phyloP scores from a whole-genome alignment of 2,888 invertebrate species.

The Microctonus brassicae region DNA sequence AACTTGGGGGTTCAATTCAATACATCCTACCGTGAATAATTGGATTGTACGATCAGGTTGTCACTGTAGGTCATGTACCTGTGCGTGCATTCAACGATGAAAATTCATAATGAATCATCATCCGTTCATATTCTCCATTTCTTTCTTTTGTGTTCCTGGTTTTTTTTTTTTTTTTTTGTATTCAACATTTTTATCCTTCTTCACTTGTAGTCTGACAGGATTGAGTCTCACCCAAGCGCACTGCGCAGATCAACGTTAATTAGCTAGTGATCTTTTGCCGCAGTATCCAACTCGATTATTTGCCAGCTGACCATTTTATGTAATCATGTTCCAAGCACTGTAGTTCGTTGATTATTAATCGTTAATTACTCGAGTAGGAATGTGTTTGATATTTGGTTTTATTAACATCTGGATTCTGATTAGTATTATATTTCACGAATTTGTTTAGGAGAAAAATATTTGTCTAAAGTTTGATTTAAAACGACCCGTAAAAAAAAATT shows the following conservation, averaged over 20 bases:
- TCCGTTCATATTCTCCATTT: constrained; percentile 11
- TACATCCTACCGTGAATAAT: background rate
- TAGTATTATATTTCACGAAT: no score
- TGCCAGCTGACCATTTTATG: no score
- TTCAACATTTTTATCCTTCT: background rate
- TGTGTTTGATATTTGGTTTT: no score
- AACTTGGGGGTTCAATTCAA: background rate
- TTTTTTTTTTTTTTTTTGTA: background rate
- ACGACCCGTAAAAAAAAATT: no score
- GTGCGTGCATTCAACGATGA: constrained; percentile 14
- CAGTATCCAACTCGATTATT: background rate
- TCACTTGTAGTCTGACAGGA: constrained; percentile 7
- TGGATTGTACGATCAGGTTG: constrained; percentile 21
- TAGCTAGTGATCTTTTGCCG: constrained; percentile 35
- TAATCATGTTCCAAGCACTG: no score
- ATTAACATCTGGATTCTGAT: no score
- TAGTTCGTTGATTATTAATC: no score
- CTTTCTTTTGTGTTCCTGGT: no score
- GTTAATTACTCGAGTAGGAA: no score
- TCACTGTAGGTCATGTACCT: constrained; percentile 34
- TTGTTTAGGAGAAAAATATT: no score
- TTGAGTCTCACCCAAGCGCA: constrained; percentile 6
- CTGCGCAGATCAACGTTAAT: constrained; percentile 42
- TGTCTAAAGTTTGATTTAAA: no score
- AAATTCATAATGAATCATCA: constrained; percentile 27